Conservation (phyloP, 2,888 invertebrate genomes). For the Cheilosia grossa region DNA sequence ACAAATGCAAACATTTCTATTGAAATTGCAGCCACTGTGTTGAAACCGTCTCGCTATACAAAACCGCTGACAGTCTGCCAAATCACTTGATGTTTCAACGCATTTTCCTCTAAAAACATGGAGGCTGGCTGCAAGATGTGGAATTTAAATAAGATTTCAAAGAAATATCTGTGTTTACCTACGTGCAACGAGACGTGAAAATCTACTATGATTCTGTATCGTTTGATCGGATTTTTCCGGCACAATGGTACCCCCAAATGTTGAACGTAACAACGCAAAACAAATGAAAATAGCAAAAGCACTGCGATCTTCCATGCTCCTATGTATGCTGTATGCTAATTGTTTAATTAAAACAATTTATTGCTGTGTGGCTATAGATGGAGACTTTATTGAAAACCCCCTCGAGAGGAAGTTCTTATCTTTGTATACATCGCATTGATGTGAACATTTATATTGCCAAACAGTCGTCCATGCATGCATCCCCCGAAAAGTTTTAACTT, state of each 20-base stretch:
- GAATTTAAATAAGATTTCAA: not conserved
- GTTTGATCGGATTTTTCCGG: conserved; percentile 1
- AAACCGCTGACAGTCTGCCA: conserved; percentile 30
- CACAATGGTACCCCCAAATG: not conserved
- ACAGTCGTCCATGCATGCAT: not conserved
- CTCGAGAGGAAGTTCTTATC: conserved; percentile 3
- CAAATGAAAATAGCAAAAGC: conserved; percentile 30
- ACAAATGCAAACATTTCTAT: conserved; percentile 39
- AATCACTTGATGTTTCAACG: conserved; percentile 6
- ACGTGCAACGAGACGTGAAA: conserved; percentile 39
- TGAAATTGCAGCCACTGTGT: conserved; percentile 38
- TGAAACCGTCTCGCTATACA: conserved; percentile 23
- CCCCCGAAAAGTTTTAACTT: not conserved
- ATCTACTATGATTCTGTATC: conserved; percentile 3
- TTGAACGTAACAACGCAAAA: conserved; percentile 11
- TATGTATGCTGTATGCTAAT: not conserved
- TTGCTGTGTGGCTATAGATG: not conserved
- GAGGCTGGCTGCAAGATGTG: conserved; percentile 28
- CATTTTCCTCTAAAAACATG: conserved; percentile 27
- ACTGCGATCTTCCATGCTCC: conserved; percentile 7
- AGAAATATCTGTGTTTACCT: not conserved
- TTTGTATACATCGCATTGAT: not conserved
- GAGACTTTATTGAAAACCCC: not conserved
- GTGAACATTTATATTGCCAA: not conserved
- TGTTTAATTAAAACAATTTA: conserved; percentile 1